Conservation (phyloP, 1,140 invertebrate genomes). For the Ceratina australensis region DNA sequence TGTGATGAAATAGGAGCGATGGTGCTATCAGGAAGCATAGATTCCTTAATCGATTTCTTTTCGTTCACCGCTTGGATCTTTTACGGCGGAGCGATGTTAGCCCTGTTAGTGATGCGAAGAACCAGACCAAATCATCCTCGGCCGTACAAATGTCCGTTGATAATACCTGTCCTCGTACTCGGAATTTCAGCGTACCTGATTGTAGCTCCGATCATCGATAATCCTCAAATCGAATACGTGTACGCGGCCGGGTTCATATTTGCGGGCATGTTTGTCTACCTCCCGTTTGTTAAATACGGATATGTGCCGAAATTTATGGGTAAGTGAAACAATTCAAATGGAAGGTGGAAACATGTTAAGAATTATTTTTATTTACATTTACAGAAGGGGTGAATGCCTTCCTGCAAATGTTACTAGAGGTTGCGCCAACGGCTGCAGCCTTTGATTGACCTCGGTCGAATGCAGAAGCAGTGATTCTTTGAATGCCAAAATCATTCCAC, state of each 20-base stretch:
- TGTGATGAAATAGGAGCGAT: conserved; percentile 81
- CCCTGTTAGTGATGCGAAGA: conserved; percentile 92
- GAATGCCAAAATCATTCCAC: conserved; percentile 72
- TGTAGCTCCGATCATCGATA: conserved; percentile 94
- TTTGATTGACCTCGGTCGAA: conserved; percentile 80
- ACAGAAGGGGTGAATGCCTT: conserved; percentile 93
- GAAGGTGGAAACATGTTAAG: conserved; percentile 1
- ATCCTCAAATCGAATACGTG: conserved; percentile 93
- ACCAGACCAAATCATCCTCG: conserved; percentile 92
- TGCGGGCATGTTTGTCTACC: conserved; percentile 92
- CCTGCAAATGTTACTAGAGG: conserved; percentile 93
- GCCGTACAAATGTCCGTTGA: conserved; percentile 94
- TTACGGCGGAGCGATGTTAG: conserved; percentile 94
- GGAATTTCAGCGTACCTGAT: conserved; percentile 94
- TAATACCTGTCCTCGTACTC: conserved; percentile 93
- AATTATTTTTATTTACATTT: conserved; percentile 66
- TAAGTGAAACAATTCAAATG: conserved; percentile 76
- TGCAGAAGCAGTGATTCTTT: conserved; percentile 44
- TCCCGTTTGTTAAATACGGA: conserved; percentile 95
- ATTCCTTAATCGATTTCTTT: conserved; percentile 96
- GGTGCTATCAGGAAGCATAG: conserved; percentile 93
- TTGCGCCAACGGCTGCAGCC: conserved; percentile 91
- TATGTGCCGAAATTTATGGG: conserved; percentile 90
- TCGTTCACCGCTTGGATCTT: conserved; percentile 98
- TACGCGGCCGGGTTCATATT: conserved; percentile 94